phyloP scores from a whole-genome alignment of 2,113 vertebrate species.

The Danio rerio region DNA sequence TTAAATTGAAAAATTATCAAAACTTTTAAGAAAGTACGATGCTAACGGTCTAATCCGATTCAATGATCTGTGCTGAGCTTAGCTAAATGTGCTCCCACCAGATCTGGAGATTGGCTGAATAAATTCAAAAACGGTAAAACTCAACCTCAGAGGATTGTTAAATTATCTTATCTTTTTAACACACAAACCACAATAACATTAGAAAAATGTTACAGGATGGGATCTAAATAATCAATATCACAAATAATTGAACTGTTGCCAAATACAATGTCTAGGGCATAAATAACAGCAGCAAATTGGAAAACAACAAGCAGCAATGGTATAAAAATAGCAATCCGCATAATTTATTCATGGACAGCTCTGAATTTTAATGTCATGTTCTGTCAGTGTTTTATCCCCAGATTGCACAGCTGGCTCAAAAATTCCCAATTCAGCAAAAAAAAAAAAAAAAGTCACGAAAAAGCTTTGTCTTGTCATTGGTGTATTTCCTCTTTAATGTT shows the following conservation, averaged over 20 bases:
- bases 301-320: neutral
- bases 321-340: neutral
- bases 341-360: neutral
- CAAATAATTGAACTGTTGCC: neutral
- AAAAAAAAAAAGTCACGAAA: neutral
- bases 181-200: neutral
- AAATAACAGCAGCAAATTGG: neutral
- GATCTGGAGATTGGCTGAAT: no score
- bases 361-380: neutral
- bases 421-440: neutral
- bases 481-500: neutral
- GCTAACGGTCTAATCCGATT: no score
- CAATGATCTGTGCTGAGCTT: no score
- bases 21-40: no score
- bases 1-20: no score
- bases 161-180: neutral
- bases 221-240: neutral
- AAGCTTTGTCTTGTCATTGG: neutral
- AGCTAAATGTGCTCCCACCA: no score
- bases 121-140: no score
- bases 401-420: neutral
- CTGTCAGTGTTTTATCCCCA: neutral
- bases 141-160: no score
- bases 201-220: neutral
- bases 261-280: neutral